Evolutionary conservation across 2,113 vertebrate genomes (phyloP).

Genomic region (Sciurus niger): DNA sequence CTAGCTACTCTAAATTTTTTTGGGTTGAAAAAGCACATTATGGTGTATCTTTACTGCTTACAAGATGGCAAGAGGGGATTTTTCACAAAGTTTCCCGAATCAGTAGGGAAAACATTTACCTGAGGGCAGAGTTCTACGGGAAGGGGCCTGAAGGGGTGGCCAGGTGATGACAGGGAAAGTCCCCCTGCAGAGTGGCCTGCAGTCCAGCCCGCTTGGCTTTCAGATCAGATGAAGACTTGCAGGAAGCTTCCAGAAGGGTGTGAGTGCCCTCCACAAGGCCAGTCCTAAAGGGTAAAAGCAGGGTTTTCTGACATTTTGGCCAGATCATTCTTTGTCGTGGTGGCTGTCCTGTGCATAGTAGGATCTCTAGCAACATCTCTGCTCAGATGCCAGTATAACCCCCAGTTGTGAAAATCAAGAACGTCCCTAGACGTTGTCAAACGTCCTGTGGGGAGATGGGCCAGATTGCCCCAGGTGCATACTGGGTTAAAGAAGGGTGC

Average conservation of each 20-base stretch:
- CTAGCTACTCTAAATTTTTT: slow-evolving; percentile 59
- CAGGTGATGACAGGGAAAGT: slow-evolving; percentile 76
- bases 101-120: slow-evolving; percentile 78
- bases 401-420: neutral
- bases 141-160: slow-evolving; percentile 51
- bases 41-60: slow-evolving; percentile 60
- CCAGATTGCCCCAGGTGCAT: neutral
- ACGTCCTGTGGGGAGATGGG: neutral
- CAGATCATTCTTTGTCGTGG: neutral
- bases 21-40: slow-evolving; percentile 73
- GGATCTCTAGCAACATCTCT: neutral
- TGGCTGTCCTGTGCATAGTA: neutral
- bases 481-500: neutral
- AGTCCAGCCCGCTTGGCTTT: neutral
- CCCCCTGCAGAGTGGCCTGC: neutral
- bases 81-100: slow-evolving; percentile 84
- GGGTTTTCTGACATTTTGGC: neutral
- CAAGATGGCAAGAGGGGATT: slow-evolving; percentile 77
- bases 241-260: neutral
- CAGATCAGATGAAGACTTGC: neutral
- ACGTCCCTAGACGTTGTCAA: neutral
- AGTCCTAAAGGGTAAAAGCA: neutral
- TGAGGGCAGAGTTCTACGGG: slow-evolving; percentile 70
- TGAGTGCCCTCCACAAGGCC: neutral
- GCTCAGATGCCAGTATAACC: neutral